Base-by-base conservation (phyloP, 2,888 invertebrate genomes). In the Rhopalosiphum nymphaeae region DNA sequence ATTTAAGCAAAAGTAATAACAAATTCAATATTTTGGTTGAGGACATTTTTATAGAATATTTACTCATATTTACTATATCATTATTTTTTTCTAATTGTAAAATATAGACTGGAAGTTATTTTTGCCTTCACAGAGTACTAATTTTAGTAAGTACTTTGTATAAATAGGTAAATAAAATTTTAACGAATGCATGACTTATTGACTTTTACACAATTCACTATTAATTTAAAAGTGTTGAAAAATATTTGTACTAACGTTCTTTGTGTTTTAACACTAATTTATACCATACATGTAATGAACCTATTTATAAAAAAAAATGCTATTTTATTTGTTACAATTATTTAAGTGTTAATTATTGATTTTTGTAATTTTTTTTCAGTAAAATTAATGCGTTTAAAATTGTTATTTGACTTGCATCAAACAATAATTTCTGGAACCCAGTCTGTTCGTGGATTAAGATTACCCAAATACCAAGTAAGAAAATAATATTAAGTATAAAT, bases 391-490 rank as follows among this genome's bases (percentile, higher is more conserved):
- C 91, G 53, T 67, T 87, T 61, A 16, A 94, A 94, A 87, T 86
- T 86, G n/a, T 86, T 94, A 84, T 86, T 94, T 49, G 49, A 86
- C n/a, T 86, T 53, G 53, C 86, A 94, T 53, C 61, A 67, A 53
- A 86, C 29, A 44, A 53, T 91, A 90, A 21, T 61, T 67, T 67
- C 49, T 86, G 25, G 90, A 61, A 87, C 26, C 36, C 86, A 91
- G 25, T 87, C 53, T n/a, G 61, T 94, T 44, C 94, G 94, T 67
- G 86, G 67, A 91, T 21, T 94, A 61, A 86, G 94, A 53, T 86
- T 94, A 53, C 94, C 94, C 42, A 46, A 90, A 56, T 94, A 94
- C 36, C 94, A 94, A 91, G 94, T 94, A 94, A 67, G 86, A 61
- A 86, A 85, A 53, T 53, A 53, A 53, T 53, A 21, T 53, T 53